Evolutionary conservation across 2,888 invertebrate genomes (phyloP).

Genomic region (Melangyna quadrimaculata): DNA sequence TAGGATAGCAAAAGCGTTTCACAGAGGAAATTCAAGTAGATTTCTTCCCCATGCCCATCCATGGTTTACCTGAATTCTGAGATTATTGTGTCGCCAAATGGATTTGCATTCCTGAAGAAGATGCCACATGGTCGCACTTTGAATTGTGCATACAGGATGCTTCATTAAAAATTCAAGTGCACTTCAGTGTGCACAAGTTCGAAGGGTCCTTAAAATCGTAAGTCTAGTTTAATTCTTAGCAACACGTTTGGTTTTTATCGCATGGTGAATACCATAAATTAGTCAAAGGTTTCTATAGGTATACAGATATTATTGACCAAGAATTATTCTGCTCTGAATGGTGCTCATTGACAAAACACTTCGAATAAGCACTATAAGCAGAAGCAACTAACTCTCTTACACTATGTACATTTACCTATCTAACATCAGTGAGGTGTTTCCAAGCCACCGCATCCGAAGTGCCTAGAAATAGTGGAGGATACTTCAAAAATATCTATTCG

Average conservation of each 20-base stretch:
- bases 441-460: constrained; percentile 53
- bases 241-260: constrained; percentile 10
- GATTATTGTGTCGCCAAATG: constrained; percentile 16
- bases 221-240: not conserved
- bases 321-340: not conserved
- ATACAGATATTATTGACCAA: constrained; percentile 12
- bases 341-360: not conserved
- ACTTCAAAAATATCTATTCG: constrained; percentile 49
- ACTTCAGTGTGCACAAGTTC: constrained; percentile 5
- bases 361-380: not conserved
- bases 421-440: constrained; percentile 24
- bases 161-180: constrained; percentile 27
- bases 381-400: not conserved
- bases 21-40: not conserved
- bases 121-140: constrained; percentile 2
- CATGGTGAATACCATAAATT: not conserved
- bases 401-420: not conserved
- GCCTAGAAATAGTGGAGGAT: constrained; percentile 21
- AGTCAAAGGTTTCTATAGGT: constrained; percentile 5
- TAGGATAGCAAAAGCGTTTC: constrained; percentile 20
- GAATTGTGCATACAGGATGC: constrained; percentile 6
- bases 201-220: constrained; percentile 2
- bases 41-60: not conserved
- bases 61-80: not conserved
- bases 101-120: constrained; percentile 21